Evolutionary conservation across 2,888 invertebrate genomes (phyloP), one percentile per base, ranked within the genome.

Genomic region (Drosophila cyrtoloma): DNA sequence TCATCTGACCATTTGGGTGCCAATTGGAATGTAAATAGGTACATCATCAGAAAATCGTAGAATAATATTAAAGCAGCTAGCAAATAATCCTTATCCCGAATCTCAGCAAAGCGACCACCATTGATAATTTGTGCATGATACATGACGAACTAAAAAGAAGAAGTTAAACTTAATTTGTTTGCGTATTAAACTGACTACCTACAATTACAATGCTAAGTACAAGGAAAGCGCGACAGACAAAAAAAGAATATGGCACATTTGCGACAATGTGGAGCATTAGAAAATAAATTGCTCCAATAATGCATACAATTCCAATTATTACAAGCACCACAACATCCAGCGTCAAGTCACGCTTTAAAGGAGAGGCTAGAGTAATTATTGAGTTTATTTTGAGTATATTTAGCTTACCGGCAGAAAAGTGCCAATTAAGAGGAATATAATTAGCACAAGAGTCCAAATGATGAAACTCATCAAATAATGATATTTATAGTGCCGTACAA

Each of bases 61-160:
- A 80, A 86, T 32, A 85, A 57, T 37, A 87, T 72, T 1, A 86
- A 26, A 1, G 81, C 77, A 9, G 68, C 83, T 56, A 86, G 50
- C 5, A 81, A 67, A 51, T 73, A 83, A 47, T 87, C 86, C 3
- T 65, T 42, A 1, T 74, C 58, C 5, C 86, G 88, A 60, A 86
- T 78, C 64, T 87, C 86, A 22, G 79, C 83, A 33, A 76, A 86
- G 7, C 78, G 66, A 0, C 84, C 79, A 0, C 83, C 88, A 33
- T 87, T 86, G 2, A 86, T 81, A 47, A 86, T 85, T 56, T 86
- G 85, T 0, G 86, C 88, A 47, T 87, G 88, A 14, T 86, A 86
- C 83, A 87, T 86, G 22, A 85, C 33, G 42, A 86, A 86, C 85
- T 87, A 61, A 10, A 47, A 56, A 42, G n/a, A 26, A 12, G 0